Conservation (phyloP, 1,140 invertebrate species). For the Aphelenchoides avenae region DNA sequence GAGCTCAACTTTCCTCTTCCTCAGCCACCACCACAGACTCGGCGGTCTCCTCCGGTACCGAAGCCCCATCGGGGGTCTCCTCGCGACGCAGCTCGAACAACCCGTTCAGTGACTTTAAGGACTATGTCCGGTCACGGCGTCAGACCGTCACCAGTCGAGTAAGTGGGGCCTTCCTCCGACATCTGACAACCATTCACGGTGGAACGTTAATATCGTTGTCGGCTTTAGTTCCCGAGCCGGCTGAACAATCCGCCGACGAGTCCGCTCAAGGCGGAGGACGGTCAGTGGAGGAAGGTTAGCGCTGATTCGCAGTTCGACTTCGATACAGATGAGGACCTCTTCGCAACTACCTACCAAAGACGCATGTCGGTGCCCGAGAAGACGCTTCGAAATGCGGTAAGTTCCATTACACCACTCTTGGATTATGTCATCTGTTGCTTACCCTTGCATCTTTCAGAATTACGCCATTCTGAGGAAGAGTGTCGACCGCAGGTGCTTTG, state of each 20-base stretch:
- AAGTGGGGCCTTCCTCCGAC: not conserved
- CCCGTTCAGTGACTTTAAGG: not conserved
- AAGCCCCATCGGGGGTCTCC: too few relatives aligned
- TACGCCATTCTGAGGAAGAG: constrained; percentile 41
- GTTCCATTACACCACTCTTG: constrained; percentile 9
- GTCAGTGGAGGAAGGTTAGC: constrained; percentile 26
- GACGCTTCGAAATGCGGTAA: constrained; percentile 31
- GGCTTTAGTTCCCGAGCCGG: too few relatives aligned
- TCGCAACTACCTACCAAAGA: constrained; percentile 21
- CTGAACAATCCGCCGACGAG: too few relatives aligned
- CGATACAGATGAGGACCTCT: constrained; percentile 25
- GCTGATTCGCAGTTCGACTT: constrained; percentile 18
- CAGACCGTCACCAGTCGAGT: constrained; percentile 6
- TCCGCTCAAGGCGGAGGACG: too few relatives aligned
- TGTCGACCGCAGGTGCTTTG: constrained; percentile 32
- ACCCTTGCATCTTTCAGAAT: constrained; percentile 29
- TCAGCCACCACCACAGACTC: constrained; percentile 1
- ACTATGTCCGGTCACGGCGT: constrained; percentile 2
- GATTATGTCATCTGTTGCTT: not conserved
- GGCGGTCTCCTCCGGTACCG: not conserved
- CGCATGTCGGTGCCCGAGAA: constrained; percentile 37
- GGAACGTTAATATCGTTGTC: too few relatives aligned
- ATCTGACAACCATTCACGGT: too few relatives aligned
- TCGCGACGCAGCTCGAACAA: not conserved
- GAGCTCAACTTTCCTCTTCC: too few relatives aligned